These are phyloP conservation scores for Gymnoscopelus braueri DNA, from an alignment of 2,797 vertebrate genomes.

Conservation along the genomic window DNA sequence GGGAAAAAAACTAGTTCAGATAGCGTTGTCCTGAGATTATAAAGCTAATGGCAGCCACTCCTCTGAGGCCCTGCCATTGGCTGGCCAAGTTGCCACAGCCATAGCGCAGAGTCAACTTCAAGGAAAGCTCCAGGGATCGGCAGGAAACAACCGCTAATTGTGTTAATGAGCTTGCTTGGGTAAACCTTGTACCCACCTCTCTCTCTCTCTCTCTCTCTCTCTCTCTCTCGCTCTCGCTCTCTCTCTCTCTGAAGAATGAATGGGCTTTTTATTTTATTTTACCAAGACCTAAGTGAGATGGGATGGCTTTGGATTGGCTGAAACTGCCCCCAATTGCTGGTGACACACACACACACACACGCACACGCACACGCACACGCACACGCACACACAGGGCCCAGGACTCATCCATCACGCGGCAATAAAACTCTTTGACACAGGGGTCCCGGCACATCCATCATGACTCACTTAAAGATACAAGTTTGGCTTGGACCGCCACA, in stretches of 20 bases:
- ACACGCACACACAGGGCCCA: conserved; percentile 8
- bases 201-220: conserved; percentile 32
- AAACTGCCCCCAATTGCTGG: too few species aligned
- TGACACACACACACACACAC: too few species aligned
- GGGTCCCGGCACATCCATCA: conserved; percentile 73
- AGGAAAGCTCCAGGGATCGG: conserved; percentile 62
- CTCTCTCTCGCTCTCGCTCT: conserved; percentile 13
- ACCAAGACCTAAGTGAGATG: conserved; percentile 58
- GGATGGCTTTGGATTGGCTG: conserved; percentile 22
- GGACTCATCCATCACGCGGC: conserved; percentile 60
- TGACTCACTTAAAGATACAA: conserved; percentile 77
- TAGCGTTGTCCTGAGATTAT: too few species aligned
- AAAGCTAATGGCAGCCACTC: conserved; percentile 13
- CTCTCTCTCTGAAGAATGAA: conserved; percentile 20
- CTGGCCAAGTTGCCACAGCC: conserved; percentile 48
- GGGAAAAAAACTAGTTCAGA: too few species aligned
- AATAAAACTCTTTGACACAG: conserved; percentile 69
- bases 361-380: too few species aligned
- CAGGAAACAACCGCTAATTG: conserved; percentile 75
- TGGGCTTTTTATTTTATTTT: conserved; percentile 52
- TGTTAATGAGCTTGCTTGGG: conserved; percentile 79
- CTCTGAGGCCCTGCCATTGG: conserved; percentile 22
- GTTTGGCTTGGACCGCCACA: conserved; percentile 70
- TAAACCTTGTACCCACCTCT: conserved; percentile 52
- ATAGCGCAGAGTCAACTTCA: conserved; percentile 64